A percentile compares a stretch with the other conserved stretches of the same genome.
Evolutionary conservation across 2,797 vertebrate genomes (phyloP).

Genomic region (Neostethus bicornis): DNA sequence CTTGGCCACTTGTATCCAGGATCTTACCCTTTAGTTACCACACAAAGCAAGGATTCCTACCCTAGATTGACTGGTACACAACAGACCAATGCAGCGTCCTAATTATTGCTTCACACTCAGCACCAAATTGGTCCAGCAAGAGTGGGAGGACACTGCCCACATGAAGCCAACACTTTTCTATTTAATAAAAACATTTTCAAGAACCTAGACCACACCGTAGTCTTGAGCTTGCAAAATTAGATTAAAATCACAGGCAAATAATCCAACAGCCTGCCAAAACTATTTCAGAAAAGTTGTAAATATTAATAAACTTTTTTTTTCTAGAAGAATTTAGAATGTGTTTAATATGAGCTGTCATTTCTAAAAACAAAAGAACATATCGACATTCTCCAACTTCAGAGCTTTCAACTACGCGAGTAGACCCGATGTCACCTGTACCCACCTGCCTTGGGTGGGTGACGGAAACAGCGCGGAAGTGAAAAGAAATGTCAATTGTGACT

Average conservation of each 20-base stretch:
- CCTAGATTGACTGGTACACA: too few relatives aligned
- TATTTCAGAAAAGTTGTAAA: not conserved
- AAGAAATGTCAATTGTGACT: conserved; percentile 89
- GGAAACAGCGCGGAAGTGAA: conserved; percentile 81
- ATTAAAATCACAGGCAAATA: not conserved
- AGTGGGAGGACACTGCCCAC: too few relatives aligned
- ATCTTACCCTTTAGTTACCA: too few relatives aligned
- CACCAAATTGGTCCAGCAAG: too few relatives aligned
- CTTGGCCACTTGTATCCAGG: too few relatives aligned
- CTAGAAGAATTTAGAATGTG: not conserved
- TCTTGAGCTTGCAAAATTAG: not conserved
- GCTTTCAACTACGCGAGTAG: conserved; percentile 90
- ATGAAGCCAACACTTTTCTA: not conserved
- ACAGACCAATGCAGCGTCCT: too few relatives aligned
- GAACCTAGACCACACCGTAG: not conserved
- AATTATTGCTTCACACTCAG: too few relatives aligned
- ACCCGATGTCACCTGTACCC: conserved; percentile 84
- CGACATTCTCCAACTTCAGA: conserved; percentile 67
- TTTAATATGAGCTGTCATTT: not conserved
- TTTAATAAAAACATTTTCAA: too few relatives aligned
- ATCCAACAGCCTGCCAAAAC: not conserved
- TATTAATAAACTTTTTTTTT: not conserved
- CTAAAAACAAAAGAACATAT: not conserved
- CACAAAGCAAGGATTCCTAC: too few relatives aligned
- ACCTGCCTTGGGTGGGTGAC: conserved; percentile 89